Evolutionary conservation across 2,113 vertebrate species (phyloP), one percentile per base, ranked within the genome.

Genomic region (Vidua chalybeata): DNA sequence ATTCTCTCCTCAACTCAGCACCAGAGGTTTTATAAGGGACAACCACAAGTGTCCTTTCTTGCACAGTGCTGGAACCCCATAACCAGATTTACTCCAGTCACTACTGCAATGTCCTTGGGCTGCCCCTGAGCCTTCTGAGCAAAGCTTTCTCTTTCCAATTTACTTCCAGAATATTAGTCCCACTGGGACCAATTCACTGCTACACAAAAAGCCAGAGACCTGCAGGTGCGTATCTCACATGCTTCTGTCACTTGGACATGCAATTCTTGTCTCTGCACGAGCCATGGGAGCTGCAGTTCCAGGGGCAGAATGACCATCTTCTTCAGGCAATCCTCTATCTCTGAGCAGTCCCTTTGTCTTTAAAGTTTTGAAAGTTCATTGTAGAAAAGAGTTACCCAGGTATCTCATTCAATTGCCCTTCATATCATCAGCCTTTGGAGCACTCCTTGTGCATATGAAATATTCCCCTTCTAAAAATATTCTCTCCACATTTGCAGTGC

Each of bases 111-210:
- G 2, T 94, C 94, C 94, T 90, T 90, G 82, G 64, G 93, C 94
- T 97, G 85, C 90, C 94, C 79, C 85, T 81, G 64, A 93, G 88
- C 72, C 55, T 84, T 81, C 21, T 46, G 13, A 63, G 41, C 45
- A 86, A 77, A 76, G 19, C 61, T 64, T 86, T 90, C 72, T 84
- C 64, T 56, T 86, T 88, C 39, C 82, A 90, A 72, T 48, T 74
- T 80, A 63, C 20, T 55, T 37, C 15, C 12, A 86, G 88, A 96
- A 78, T 86, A 96, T 95, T 94, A 72, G 85, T 91, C 94, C 83
- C 94, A 58, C 76, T 77, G 96, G 83, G 93, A 94, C 90, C 76
- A 96, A 95, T 96, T 96, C 93, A 72, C 31, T 51, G 76, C 68
- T 86, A 81, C 48, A 88, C 11, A 82, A 88, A 39, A 95, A 15